Conservation (phyloP, 2,113 vertebrate genomes). For the Callaeas wilsoni region DNA sequence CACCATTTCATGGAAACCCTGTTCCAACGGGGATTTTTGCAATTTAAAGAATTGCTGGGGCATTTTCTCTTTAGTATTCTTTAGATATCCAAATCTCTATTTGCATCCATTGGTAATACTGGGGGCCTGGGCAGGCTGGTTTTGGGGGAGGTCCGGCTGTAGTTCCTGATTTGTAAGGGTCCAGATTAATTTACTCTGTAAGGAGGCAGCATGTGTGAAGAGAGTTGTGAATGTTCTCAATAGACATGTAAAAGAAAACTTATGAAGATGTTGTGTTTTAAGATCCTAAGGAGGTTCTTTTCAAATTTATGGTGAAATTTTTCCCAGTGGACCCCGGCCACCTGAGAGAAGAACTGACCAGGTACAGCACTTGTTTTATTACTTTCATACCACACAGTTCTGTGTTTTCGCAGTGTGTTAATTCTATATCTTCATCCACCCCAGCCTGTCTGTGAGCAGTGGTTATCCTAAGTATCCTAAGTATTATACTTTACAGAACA, state of each 20-base stretch:
- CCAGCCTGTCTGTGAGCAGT: neutral
- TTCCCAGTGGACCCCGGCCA: constrained; percentile 96
- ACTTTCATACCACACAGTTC: neutral
- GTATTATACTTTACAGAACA: neutral
- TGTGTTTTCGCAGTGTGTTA: neutral
- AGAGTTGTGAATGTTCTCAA: constrained; percentile 59
- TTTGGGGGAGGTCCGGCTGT: neutral
- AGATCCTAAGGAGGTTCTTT: constrained; percentile 88
- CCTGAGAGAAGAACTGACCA: constrained; percentile 89
- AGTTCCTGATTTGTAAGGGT: neutral
- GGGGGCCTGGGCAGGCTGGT: neutral
- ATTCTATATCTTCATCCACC: neutral
- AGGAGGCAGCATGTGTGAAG: neutral
- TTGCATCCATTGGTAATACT: too few relatives aligned
- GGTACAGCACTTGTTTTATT: constrained; percentile 72
- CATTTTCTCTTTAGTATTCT: neutral
- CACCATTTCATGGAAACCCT: neutral
- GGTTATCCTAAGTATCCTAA: neutral
- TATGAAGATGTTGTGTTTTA: constrained; percentile 79
- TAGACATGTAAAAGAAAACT: constrained; percentile 67
- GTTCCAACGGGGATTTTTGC: neutral
- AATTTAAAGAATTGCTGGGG: neutral
- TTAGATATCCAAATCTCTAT: neutral
- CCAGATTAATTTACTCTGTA: neutral
- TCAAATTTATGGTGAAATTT: constrained; percentile 98